Base-by-base conservation (phyloP, 2,888 invertebrate species). In the Tetanocera ferruginea region DNA sequence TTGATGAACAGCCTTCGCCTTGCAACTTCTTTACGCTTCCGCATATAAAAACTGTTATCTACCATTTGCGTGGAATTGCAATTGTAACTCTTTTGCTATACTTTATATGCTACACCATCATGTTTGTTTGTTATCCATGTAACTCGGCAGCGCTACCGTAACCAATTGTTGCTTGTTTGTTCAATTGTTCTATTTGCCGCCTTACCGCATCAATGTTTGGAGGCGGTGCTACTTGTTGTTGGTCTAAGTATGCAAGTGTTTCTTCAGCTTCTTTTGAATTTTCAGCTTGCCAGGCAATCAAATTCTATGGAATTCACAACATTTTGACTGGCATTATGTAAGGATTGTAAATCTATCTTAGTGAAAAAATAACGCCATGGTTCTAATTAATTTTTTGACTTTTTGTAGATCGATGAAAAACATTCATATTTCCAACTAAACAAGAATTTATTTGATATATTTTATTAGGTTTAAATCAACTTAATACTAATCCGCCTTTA, bases 171-270 rank as follows among this genome's bases (percentile, higher is more conserved):
- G 64, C 5, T 52, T 74, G 52, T 66, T 75, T 75, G 75, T 67
- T 5, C 55, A 75, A 67, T 75, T 66, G 75, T 75, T 75, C 37
- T 43, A 37, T 75, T 75, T 66, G 75, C 67, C 75, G 75, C 75
- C 43, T 55, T 55, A 75, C 66, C 75, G 34, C 75, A 67, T 75
- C 52, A 11, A n/a, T 66, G 37, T 31, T 69, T 49, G 51, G 19
- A 69, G 51, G 49, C 51, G 69, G 69, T 69, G 69, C 69, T 69
- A 69, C 66, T 55, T 66, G 75, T 55, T 74, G 51, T 74, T 74
- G 62, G 62, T 6, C 43, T 11, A 17, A 25, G 60, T 60, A 60
- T 60, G 11, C 19, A 34, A 43, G 49, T 73, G 37, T 23, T 73
- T 25, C 73, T 11, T n/a, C 11, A n/a, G 37, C 25, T 73, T 62